Evolutionary conservation across 2,888 invertebrate species (phyloP).

Genomic region (Acleris sparsana): DNA sequence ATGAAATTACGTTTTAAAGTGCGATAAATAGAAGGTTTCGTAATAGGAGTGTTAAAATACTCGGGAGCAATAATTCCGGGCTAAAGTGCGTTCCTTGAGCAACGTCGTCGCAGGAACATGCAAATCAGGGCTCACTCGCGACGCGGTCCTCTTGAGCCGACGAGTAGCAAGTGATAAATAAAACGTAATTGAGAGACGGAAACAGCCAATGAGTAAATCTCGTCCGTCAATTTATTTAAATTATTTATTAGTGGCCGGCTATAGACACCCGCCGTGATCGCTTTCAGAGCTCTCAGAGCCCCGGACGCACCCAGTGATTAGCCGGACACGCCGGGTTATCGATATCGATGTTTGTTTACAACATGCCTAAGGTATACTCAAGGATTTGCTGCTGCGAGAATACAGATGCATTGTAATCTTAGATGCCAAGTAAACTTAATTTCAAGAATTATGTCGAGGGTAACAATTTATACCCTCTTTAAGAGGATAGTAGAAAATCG

Average conservation of each 20-base stretch:
- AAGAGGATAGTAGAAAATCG: too few species aligned
- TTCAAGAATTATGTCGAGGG: too few species aligned
- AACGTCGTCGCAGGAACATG: conserved; percentile 39
- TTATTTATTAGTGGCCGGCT: conserved; percentile 83
- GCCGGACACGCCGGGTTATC: conserved; percentile 41
- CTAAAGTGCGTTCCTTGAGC: conserved; percentile 22
- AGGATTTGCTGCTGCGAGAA: background rate
- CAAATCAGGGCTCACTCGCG: conserved; percentile 47
- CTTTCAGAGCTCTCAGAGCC: conserved; percentile 71
- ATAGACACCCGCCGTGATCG: conserved; percentile 82
- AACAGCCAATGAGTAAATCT: conserved; percentile 84
- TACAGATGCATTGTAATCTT: too few species aligned
- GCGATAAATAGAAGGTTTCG: too few species aligned
- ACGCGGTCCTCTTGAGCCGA: conserved; percentile 62
- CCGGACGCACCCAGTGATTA: conserved; percentile 69
- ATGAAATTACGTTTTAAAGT: too few species aligned
- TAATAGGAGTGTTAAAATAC: too few species aligned
- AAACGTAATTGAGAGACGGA: conserved; percentile 83
- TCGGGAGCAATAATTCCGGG: conserved; percentile 11
- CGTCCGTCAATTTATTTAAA: conserved; percentile 84
- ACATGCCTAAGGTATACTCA: background rate
- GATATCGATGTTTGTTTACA: conserved; percentile 49
- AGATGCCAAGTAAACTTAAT: too few species aligned
- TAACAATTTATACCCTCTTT: too few species aligned
- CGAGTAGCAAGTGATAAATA: conserved; percentile 82